A percentile compares a stretch with the other conserved stretches of the same genome.
Evolutionary conservation across 2,888 invertebrate species (phyloP).

Genomic region (Sympetrum striolatum): DNA sequence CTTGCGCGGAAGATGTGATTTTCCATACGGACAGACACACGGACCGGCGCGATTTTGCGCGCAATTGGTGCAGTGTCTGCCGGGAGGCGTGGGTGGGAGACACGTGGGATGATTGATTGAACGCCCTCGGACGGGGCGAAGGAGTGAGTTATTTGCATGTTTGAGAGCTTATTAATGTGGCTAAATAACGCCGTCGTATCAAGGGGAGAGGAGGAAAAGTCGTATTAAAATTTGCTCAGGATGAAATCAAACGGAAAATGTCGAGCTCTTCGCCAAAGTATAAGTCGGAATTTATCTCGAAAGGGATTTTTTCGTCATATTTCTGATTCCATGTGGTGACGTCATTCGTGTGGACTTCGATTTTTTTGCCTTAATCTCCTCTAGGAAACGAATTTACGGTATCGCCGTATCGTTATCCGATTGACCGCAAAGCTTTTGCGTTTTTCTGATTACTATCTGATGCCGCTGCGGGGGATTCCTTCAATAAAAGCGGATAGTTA

Average conservation of each 20-base stretch:
- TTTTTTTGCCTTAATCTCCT: no score
- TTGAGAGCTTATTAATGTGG: constrained; percentile 29
- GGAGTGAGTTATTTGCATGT: constrained; percentile 29
- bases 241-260: not conserved
- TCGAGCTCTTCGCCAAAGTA: not conserved
- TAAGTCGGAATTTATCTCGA: not conserved
- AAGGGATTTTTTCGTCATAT: not conserved
- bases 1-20: not conserved
- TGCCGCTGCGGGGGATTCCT: no score
- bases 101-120: not conserved
- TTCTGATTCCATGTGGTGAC: not conserved
- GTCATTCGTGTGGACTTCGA: not conserved
- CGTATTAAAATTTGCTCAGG: not conserved
- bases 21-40: not conserved
- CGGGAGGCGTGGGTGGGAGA: not conserved
- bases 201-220: not conserved
- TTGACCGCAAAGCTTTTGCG: no score
- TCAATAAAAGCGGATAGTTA: no score
- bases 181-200: not conserved
- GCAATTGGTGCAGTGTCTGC: not conserved
- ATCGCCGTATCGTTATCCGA: no score
- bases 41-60: not conserved
- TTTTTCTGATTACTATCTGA: no score
- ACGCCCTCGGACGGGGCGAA: not conserved
- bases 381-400: no score